These are phyloP conservation scores for Rhadinocentrus ornatus DNA, from an alignment of 2,797 vertebrate genomes.

Conservation along the genomic window DNA sequence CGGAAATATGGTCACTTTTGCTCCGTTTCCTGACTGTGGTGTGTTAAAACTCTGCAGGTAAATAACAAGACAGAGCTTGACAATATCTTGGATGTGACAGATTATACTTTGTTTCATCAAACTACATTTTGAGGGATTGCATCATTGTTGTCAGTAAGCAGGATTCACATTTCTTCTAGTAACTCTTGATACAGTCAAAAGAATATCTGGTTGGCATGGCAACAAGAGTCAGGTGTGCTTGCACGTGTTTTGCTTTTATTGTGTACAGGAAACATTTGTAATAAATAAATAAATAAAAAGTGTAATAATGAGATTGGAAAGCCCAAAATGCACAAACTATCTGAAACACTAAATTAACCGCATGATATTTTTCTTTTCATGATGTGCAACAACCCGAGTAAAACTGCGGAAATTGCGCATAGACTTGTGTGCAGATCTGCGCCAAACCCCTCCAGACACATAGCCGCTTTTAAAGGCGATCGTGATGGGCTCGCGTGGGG, in stretches of 20 bases:
- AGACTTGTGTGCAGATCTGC: constrained; percentile 44
- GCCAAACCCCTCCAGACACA: constrained; percentile 31
- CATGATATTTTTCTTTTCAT: too few relatives aligned
- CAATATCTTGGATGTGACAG: not conserved
- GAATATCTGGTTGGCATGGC: constrained; percentile 69
- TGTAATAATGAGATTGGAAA: not conserved
- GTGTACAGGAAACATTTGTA: constrained; percentile 2
- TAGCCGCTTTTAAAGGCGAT: constrained; percentile 20
- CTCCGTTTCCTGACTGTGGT: not conserved
- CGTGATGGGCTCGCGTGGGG: constrained; percentile 49
- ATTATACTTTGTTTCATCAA: not conserved
- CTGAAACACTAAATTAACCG: not conserved
- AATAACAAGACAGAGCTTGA: not conserved
- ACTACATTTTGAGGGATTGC: not conserved
- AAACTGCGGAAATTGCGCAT: constrained; percentile 3
- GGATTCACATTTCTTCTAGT: constrained; percentile 31
- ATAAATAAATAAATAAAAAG: not conserved
- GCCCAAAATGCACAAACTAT: not conserved
- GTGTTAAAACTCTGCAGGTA: not conserved
- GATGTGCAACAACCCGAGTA: not conserved
- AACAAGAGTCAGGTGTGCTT: constrained; percentile 69
- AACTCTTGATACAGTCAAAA: constrained; percentile 25
- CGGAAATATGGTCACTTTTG: too few relatives aligned
- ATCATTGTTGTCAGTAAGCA: constrained; percentile 7
- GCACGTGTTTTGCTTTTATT: constrained; percentile 48